phyloP scores from a whole-genome alignment of 2,888 invertebrate genomes.

The Apotomis capreana region DNA sequence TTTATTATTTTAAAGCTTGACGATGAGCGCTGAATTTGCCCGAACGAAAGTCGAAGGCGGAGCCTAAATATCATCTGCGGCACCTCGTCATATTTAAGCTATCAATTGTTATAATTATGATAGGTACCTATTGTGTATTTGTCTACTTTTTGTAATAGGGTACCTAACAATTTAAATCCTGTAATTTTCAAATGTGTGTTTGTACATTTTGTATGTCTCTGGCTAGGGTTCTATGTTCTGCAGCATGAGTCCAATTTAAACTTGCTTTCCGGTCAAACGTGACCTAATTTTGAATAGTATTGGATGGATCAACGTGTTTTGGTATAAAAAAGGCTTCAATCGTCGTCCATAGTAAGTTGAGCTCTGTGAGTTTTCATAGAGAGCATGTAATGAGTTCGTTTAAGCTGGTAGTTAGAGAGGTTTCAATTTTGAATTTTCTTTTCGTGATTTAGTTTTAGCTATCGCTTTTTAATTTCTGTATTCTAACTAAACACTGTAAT shows the following conservation, averaged over 20 bases:
- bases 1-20: too few relatives aligned
- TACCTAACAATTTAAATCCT: background rate
- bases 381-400: background rate
- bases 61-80: too few relatives aligned
- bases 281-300: slow-evolving; percentile 13
- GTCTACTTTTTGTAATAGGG: too few relatives aligned
- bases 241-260: slow-evolving; percentile 14
- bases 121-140: too few relatives aligned
- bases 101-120: too few relatives aligned
- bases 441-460: background rate
- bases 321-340: background rate
- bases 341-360: background rate
- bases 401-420: background rate
- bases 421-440: background rate
- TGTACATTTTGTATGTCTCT: background rate
- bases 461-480: background rate
- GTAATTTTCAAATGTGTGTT: background rate
- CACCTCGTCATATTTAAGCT: too few relatives aligned
- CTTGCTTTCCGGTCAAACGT: slow-evolving; percentile 13
- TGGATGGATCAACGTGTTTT: background rate
- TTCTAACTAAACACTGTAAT: too few relatives aligned
- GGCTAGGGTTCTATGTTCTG: background rate
- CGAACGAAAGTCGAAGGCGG: too few relatives aligned
- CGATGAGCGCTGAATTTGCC: too few relatives aligned
- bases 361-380: background rate